These are phyloP conservation scores for Poecilia gillii DNA, from an alignment of 2,797 vertebrate genomes.

Conservation along the genomic window DNA sequence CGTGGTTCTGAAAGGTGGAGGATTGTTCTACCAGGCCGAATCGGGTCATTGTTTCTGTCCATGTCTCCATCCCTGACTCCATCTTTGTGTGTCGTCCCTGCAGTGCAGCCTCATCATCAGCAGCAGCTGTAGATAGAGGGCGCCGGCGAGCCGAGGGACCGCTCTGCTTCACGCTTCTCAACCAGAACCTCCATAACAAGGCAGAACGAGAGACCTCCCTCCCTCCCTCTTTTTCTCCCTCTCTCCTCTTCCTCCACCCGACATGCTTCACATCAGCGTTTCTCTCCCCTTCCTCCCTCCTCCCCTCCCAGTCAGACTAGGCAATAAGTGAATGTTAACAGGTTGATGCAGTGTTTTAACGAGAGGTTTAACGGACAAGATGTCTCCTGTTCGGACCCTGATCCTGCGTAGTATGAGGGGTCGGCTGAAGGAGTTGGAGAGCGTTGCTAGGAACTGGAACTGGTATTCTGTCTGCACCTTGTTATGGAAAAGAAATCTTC, in stretches of 20 bases:
- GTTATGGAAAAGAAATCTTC: slow-evolving; percentile 89
- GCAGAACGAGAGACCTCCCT: slow-evolving; percentile 74
- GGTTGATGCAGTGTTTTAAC: slow-evolving; percentile 92
- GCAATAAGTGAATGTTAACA: slow-evolving; percentile 95
- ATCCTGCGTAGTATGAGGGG: slow-evolving; percentile 48
- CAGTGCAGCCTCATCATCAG: slow-evolving; percentile 97
- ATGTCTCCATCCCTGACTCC: not conserved
- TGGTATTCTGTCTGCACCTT: slow-evolving; percentile 93
- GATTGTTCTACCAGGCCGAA: not conserved
- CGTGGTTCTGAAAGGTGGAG: not conserved
- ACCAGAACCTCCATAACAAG: slow-evolving; percentile 82
- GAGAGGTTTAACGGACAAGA: slow-evolving; percentile 79
- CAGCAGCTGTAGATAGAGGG: slow-evolving; percentile 94
- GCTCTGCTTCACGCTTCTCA: slow-evolving; percentile 63
- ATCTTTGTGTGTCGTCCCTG: slow-evolving; percentile 47
- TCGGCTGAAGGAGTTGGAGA: slow-evolving; percentile 76
- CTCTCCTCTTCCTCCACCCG: slow-evolving; percentile 63
- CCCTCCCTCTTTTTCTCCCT: slow-evolving; percentile 55
- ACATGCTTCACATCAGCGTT: slow-evolving; percentile 72
- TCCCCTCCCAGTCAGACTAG: slow-evolving; percentile 70
- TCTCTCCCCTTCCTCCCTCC: slow-evolving; percentile 79
- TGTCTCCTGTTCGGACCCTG: slow-evolving; percentile 53
- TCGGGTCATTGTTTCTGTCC: not conserved
- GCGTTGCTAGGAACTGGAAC: slow-evolving; percentile 87
- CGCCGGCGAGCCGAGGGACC: slow-evolving; percentile 75